Base-by-base conservation (phyloP, 2,113 vertebrate genomes). In the Elephantulus edwardii region DNA sequence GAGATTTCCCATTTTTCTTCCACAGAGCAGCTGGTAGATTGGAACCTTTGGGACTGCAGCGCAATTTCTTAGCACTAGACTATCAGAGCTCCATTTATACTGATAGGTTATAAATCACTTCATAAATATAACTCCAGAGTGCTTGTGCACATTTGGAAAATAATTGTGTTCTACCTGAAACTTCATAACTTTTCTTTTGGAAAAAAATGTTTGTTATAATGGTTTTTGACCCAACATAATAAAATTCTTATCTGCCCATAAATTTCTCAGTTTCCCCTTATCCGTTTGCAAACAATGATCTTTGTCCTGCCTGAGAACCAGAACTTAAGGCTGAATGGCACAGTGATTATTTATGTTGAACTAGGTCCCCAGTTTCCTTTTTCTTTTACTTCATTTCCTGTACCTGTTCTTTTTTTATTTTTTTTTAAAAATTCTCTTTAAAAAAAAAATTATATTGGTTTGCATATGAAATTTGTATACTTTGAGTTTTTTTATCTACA, bases 291-390 rank as follows among this genome's bases (percentile, higher is more conserved):
- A 75, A 91, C 83, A 86, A 52, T 22, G 5, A 40, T 54, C n/a
- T 62, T 78, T 30, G 86, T 86, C 80, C 76, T 46, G 30, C n/a
- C 72, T 94, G 84, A 56, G 84, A 80, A 87, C 72, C 77, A 77
- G 89, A 80, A 54, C 77, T 60, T 11, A 68, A 79, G 60, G 38
- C 24, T 46, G 4, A 76, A 8, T 0, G 78, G 87, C 60, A 44
- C 30, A 60, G 68, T 35, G 38, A 60, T 79, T 48, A 2, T 54
- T 77, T 77, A 24, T 52, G 12, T 71, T 46, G 26, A 11, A 68
- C 48, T n/a, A 5, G 22, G 0, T 30, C 33, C 35, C 26, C 12
- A 28, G 19, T 83, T 74, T 72, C 33, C 12, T 44, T 16, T 35
- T n/a, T 52, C 11, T 30, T 1, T 40, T 9, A 20, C 30, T 60